phyloP scores from a whole-genome alignment of 37 sponge, comb jelly and placozoan species.

The Eunapius fragilis region DNA sequence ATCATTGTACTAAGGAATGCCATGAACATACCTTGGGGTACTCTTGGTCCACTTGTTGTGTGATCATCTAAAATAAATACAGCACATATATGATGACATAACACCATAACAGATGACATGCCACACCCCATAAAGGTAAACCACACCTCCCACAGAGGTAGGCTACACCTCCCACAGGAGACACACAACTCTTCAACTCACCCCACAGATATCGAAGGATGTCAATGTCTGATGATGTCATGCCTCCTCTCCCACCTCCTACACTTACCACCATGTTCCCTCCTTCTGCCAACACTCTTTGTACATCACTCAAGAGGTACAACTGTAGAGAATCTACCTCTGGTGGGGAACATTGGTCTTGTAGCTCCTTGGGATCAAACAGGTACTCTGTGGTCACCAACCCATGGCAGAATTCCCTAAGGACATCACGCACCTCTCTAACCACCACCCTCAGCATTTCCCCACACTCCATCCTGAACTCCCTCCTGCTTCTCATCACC shows the following conservation, averaged over 20 bases:
- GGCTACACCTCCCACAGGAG: not conserved
- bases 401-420: conserved; percentile 11
- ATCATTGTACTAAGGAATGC: too few relatives aligned
- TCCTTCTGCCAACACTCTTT: conserved; percentile 9
- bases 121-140: too few relatives aligned
- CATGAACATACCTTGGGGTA: too few relatives aligned
- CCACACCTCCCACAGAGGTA: too few relatives aligned
- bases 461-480: conserved; percentile 12
- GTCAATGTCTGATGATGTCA: not conserved
- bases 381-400: conserved; percentile 3
- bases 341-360: not conserved
- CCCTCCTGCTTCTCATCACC: conserved; percentile 8
- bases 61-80: too few relatives aligned
- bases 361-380: conserved; percentile 8
- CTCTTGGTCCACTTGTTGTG: too few relatives aligned
- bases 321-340: not conserved
- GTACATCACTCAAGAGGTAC: conserved; percentile 15
- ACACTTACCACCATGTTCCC: not conserved
- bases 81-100: too few relatives aligned
- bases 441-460: conserved; percentile 15
- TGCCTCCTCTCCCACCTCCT: not conserved
- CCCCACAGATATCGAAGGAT: not conserved
- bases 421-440: conserved; percentile 13
- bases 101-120: too few relatives aligned
- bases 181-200: not conserved